Conservation (phyloP, 2,113 vertebrate genomes). For the Antigone vipio region DNA sequence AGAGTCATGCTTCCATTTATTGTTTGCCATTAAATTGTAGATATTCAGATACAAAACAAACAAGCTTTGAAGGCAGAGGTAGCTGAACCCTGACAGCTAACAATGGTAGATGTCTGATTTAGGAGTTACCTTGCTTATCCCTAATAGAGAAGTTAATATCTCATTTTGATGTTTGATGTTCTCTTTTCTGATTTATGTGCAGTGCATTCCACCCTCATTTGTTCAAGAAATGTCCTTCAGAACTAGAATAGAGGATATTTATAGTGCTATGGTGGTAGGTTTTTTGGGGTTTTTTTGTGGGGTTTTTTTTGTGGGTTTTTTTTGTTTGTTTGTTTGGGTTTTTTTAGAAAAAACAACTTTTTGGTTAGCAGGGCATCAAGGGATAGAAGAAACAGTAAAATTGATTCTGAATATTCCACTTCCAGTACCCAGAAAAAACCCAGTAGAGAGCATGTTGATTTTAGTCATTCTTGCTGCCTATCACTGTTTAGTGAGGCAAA, state of each 20-base stretch:
- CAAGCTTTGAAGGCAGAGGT: background rate
- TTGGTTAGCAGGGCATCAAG: background rate
- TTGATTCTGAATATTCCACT: background rate
- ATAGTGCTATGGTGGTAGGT: background rate
- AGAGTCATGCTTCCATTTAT: background rate
- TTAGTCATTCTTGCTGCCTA: background rate
- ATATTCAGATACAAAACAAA: background rate
- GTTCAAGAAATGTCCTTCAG: conserved; percentile 18
- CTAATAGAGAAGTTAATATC: background rate
- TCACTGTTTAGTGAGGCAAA: background rate
- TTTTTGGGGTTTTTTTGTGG: background rate
- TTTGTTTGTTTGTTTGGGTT: background rate
- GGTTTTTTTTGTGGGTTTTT: too few species aligned
- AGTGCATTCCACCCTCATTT: conserved; percentile 16
- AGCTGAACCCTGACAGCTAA: background rate
- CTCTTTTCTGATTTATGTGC: background rate
- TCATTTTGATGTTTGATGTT: background rate
- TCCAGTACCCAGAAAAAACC: background rate
- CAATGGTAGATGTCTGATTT: background rate
- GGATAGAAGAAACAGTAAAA: background rate
- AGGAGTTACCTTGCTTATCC: background rate
- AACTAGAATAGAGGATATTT: conserved; percentile 19
- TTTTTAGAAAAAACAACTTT: background rate
- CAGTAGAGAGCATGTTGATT: background rate
- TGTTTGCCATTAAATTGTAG: background rate